phyloP scores from a whole-genome alignment of 2,888 invertebrate species.

The Spilarctia lutea region DNA sequence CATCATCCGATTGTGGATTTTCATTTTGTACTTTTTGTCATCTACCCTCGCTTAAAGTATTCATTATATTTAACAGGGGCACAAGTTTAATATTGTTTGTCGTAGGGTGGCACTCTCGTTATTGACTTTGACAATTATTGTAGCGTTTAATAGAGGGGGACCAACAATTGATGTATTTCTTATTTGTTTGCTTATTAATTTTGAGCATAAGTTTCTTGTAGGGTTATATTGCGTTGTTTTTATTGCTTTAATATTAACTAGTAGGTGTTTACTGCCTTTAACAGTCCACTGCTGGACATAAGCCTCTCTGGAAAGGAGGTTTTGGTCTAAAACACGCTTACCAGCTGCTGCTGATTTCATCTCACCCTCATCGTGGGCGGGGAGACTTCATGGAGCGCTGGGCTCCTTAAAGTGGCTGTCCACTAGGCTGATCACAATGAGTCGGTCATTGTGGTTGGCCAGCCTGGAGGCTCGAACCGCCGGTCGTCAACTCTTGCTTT shows the following conservation, averaged over 20 bases:
- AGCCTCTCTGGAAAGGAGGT: too few species aligned
- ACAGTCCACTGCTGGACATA: too few species aligned
- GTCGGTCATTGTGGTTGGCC: too few species aligned
- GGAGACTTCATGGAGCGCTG: too few species aligned
- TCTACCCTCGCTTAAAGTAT: conserved; percentile 34
- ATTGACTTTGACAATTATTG: conserved; percentile 54
- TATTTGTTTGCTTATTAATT: conserved; percentile 33
- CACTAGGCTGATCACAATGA: too few species aligned
- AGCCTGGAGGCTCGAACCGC: too few species aligned
- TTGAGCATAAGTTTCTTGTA: conserved; percentile 26
- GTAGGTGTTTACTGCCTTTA: background rate
- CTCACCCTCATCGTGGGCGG: too few species aligned
- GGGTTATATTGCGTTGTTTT: conserved; percentile 3
- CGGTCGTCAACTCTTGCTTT: too few species aligned
- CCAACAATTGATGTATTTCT: conserved; percentile 34
- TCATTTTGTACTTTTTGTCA: conserved; percentile 58
- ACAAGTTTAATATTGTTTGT: conserved; percentile 51
- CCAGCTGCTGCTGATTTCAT: too few species aligned
- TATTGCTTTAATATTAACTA: background rate
- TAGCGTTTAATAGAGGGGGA: conserved; percentile 35
- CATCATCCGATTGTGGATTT: conserved; percentile 75
- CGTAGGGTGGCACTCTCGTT: conserved; percentile 21
- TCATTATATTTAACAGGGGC: conserved; percentile 45
- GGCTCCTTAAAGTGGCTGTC: too few species aligned
- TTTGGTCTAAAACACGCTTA: too few species aligned